These are phyloP conservation scores for Anorthoa munda DNA, from an alignment of 2,888 invertebrate genomes.

Conservation along the genomic window DNA sequence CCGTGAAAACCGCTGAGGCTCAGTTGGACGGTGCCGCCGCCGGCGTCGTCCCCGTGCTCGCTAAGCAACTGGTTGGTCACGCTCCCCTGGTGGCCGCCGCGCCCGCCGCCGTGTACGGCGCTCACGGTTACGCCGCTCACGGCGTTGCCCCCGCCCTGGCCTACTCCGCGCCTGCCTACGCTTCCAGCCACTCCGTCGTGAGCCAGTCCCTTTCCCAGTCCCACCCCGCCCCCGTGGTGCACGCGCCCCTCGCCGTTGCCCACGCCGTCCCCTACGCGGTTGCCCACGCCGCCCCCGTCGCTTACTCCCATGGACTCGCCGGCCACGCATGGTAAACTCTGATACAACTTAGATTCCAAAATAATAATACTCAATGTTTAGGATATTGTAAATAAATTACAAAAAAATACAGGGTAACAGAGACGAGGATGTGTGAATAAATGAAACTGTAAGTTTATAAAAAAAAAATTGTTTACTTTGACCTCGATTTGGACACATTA, in stretches of 20 bases:
- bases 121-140: too few species aligned
- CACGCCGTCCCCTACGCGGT: too few species aligned
- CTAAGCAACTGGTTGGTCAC: conserved; percentile 81
- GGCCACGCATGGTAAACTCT: too few species aligned
- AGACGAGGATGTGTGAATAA: conserved; percentile 78
- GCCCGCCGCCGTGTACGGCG: too few species aligned
- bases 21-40: conserved; percentile 87
- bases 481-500: conserved; percentile 15
- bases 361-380: conserved; percentile 86
- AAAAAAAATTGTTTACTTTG: conserved; percentile 57
- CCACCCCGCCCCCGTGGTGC: too few species aligned
- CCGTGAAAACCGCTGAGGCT: conserved; percentile 86
- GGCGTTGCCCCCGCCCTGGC: conserved; percentile 67
- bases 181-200: conserved; percentile 79
- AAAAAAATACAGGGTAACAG: conserved; percentile 82
- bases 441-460: conserved; percentile 72
- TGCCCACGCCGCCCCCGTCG: too few species aligned
- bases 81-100: too few species aligned
- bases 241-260: too few species aligned
- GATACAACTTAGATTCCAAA: conserved; percentile 78
- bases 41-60: conserved; percentile 85
- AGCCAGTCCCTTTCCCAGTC: conserved; percentile 63
- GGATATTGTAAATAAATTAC: conserved; percentile 85
- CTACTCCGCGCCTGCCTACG: conserved; percentile 69
- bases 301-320: too few species aligned